phyloP scores from a whole-genome alignment of 2,888 invertebrate species.

The Kuschelorhynchus macadamiae region DNA sequence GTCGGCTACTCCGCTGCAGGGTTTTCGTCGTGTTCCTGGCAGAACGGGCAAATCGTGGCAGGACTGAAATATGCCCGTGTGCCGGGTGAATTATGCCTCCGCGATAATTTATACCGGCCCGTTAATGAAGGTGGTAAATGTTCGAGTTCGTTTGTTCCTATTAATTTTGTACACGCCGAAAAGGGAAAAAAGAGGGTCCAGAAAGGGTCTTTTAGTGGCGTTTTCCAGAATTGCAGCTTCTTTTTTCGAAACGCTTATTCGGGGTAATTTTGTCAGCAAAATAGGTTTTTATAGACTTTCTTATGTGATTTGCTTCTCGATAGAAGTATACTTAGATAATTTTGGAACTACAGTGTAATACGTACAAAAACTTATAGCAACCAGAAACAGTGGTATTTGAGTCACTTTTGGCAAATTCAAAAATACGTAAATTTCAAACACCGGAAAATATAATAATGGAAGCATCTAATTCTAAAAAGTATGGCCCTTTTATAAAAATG shows the following conservation, averaged over 20 bases:
- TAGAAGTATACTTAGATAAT: no score
- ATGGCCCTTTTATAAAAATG: no score
- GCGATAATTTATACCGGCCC: slow-evolving; percentile 66
- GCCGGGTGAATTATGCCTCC: slow-evolving; percentile 64
- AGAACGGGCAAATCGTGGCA: slow-evolving; percentile 29
- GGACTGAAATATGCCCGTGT: slow-evolving; percentile 65
- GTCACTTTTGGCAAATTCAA: no score
- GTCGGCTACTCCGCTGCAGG: slow-evolving; percentile 18
- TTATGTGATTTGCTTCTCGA: no score
- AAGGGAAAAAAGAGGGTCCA: slow-evolving; percentile 28
- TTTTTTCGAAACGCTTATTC: background rate
- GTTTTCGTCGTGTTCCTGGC: slow-evolving; percentile 15
- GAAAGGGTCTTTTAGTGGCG: slow-evolving; percentile 22
- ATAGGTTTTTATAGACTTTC: no score
- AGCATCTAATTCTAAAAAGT: no score
- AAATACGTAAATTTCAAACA: no score
- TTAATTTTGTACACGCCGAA: slow-evolving; percentile 60
- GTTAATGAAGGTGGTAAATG: slow-evolving; percentile 67
- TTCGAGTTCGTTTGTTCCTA: slow-evolving; percentile 62
- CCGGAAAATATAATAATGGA: no score
- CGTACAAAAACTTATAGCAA: no score
- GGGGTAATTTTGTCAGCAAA: background rate
- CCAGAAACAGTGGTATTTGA: no score
- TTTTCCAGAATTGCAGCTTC: slow-evolving; percentile 25
- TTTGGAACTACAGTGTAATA: no score